These are phyloP conservation scores for Hemaris fuciformis DNA, from an alignment of 2,888 invertebrate genomes.

Conservation along the genomic window DNA sequence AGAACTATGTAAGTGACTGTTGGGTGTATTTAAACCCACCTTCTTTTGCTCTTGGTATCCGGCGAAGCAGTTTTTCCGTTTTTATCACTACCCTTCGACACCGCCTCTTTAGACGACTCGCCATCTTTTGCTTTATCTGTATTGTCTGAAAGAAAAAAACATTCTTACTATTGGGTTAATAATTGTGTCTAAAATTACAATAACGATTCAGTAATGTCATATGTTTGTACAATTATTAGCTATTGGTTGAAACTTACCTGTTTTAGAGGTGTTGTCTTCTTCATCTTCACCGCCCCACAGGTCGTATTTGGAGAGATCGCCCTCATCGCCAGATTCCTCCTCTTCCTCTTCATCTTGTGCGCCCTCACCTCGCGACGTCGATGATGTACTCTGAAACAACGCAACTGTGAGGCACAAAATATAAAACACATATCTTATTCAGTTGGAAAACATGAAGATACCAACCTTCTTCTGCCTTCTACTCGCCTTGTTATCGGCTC, in stretches of 20 bases:
- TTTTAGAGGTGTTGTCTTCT: conserved; percentile 58
- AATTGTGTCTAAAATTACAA: no score
- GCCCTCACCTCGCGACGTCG: conserved; percentile 58
- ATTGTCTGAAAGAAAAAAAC: conserved; percentile 38
- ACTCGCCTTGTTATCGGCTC: conserved; percentile 46
- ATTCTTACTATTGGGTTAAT: not conserved
- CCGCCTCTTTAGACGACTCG: conserved; percentile 48
- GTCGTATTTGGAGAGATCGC: conserved; percentile 90
- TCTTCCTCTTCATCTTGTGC: conserved; percentile 83
- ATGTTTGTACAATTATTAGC: no score
- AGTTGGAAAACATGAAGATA: conserved; percentile 34
- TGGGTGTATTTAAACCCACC: conserved; percentile 60
- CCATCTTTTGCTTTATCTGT: conserved; percentile 54
- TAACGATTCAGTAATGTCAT: no score
- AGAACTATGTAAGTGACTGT: no score
- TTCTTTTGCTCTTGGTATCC: conserved; percentile 59
- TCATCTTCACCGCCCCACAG: conserved; percentile 86
- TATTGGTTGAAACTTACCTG: conserved; percentile 41
- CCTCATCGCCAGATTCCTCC: conserved; percentile 83
- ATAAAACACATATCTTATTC: conserved; percentile 16
- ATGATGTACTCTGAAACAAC: conserved; percentile 70
- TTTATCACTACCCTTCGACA: conserved; percentile 45
- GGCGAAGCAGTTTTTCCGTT: conserved; percentile 52
- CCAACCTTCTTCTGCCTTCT: conserved; percentile 70
- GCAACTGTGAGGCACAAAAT: conserved; percentile 7